phyloP scores from a whole-genome alignment of 2,113 vertebrate genomes.

The Gnathonemus echidnorhynchus region DNA sequence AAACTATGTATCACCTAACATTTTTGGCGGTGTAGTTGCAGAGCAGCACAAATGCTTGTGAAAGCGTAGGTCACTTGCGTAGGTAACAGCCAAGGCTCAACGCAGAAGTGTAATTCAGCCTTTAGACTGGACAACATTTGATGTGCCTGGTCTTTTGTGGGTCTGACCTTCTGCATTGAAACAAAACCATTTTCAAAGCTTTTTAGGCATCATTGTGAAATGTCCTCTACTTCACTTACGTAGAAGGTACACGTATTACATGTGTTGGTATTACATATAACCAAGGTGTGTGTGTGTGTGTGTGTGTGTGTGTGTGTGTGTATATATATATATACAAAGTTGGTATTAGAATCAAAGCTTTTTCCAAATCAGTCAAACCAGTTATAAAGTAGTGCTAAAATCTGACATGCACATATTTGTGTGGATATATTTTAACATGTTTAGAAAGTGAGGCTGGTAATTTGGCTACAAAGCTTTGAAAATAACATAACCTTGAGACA shows the following conservation, averaged over 20 bases:
- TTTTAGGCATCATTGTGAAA: conserved; percentile 1
- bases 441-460: neutral
- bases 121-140: neutral
- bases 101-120: neutral
- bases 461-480: conserved; percentile 27
- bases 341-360: neutral
- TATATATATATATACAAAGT: too few species aligned
- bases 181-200: conserved; percentile 31
- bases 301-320: too few species aligned
- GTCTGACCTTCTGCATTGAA: conserved; percentile 14
- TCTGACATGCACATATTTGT: neutral
- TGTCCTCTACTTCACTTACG: neutral
- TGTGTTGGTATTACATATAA: neutral
- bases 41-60: neutral
- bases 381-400: neutral
- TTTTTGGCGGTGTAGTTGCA: neutral
- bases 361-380: neutral
- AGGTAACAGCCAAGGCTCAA: neutral
- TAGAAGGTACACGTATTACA: too few species aligned
- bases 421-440: neutral
- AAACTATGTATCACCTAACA: neutral
- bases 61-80: neutral
- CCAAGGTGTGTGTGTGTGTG: too few species aligned
- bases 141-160: neutral
- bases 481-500: neutral